Evolutionary conservation across 2,888 invertebrate genomes (phyloP).

Genomic region (Sesamia inferens): DNA sequence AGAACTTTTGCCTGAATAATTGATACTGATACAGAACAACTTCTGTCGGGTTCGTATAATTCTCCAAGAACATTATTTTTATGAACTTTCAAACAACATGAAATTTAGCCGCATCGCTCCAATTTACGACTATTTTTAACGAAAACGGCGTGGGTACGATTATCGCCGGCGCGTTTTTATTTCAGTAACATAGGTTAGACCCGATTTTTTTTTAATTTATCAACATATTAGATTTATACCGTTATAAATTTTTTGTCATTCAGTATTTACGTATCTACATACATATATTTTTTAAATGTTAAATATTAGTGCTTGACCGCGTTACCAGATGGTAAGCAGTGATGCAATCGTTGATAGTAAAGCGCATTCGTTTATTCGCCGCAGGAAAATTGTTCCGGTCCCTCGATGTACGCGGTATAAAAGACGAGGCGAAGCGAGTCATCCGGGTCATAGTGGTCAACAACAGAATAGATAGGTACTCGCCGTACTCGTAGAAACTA

Average conservation of each 20-base stretch:
- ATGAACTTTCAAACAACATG: background rate
- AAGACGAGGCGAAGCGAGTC: too few species aligned
- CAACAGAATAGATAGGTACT: too few species aligned
- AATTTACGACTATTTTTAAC: slow-evolving; percentile 34
- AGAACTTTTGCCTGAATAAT: background rate
- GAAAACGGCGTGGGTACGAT: slow-evolving; percentile 16
- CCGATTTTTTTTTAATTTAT: slow-evolving; percentile 6
- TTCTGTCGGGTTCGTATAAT: background rate
- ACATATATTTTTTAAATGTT: too few species aligned
- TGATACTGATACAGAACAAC: background rate
- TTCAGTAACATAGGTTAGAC: slow-evolving; percentile 14
- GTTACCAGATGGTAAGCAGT: too few species aligned
- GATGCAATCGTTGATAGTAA: too few species aligned
- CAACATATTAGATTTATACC: background rate
- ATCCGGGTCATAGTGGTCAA: too few species aligned
- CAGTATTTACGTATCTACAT: too few species aligned
- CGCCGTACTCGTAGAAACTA: too few species aligned
- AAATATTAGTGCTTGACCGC: too few species aligned
- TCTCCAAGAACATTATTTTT: background rate
- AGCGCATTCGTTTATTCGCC: too few species aligned
- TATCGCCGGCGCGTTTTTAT: slow-evolving; percentile 39
- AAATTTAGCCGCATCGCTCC: slow-evolving; percentile 13
- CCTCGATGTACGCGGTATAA: too few species aligned
- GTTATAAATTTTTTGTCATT: background rate
- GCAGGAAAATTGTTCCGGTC: too few species aligned